Conservation (phyloP, 2,797 vertebrate species). For the Pipistrellus kuhlii region DNA sequence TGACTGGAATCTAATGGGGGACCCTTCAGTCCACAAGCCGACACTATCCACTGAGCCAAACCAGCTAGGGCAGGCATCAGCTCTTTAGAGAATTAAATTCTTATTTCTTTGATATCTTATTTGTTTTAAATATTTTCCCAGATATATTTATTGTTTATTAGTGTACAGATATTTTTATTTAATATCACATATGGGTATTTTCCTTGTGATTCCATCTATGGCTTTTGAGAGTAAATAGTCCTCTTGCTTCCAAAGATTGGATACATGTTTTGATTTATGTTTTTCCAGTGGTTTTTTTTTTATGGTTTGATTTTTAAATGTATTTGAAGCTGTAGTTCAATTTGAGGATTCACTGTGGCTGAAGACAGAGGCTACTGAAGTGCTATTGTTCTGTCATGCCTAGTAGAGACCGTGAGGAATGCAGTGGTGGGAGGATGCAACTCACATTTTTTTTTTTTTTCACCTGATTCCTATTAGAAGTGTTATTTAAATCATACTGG, state of each 20-base stretch:
- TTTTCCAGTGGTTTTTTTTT: background rate
- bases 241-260: background rate
- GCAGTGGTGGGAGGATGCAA: background rate
- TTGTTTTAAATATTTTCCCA: slow-evolving; percentile 25
- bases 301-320: background rate
- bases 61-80: background rate
- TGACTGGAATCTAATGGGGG: no score
- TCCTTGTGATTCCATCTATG: background rate
- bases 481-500: background rate
- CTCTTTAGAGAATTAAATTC: background rate
- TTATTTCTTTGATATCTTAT: slow-evolving; percentile 43
- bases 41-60: no score
- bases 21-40: no score
- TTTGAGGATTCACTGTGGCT: background rate
- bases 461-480: background rate
- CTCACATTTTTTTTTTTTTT: background rate
- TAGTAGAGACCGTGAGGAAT: background rate
- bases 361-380: background rate
- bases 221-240: background rate
- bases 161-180: background rate
- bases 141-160: slow-evolving; percentile 22
- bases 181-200: background rate
- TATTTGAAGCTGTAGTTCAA: background rate
- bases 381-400: background rate
- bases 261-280: slow-evolving; percentile 36